phyloP scores from a whole-genome alignment of 2,888 invertebrate genomes.

The Euplagia quadripunctaria region DNA sequence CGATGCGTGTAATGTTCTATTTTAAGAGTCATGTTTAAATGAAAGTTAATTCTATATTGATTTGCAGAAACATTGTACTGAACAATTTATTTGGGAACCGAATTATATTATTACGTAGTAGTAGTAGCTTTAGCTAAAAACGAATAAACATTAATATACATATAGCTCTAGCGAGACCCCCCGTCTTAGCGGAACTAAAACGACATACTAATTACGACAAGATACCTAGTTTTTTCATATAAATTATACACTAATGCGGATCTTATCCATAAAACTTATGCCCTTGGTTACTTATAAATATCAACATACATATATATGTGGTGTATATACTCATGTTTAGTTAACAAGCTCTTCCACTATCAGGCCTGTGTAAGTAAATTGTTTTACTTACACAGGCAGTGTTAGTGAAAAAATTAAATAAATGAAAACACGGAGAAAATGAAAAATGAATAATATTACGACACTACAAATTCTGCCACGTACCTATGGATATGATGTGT shows the following conservation, averaged over 20 bases:
- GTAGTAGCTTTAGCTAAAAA: not conserved
- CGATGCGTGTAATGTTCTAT: not conserved
- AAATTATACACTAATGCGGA: too few relatives aligned
- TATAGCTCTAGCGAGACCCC: not conserved
- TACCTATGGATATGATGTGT: conserved; percentile 10
- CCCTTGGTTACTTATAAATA: not conserved
- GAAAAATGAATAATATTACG: not conserved
- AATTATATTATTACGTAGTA: not conserved
- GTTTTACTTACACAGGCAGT: too few relatives aligned
- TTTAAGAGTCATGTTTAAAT: not conserved
- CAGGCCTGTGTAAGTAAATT: not conserved
- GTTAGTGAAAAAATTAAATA: not conserved
- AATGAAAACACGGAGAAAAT: not conserved
- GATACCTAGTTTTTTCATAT: too few relatives aligned
- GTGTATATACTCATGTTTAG: not conserved
- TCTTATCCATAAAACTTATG: too few relatives aligned
- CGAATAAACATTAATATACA: not conserved
- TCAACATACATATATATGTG: not conserved
- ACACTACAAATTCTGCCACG: conserved; percentile 5
- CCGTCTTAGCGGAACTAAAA: not conserved
- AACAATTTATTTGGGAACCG: not conserved
- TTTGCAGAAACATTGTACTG: too few relatives aligned
- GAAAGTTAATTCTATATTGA: not conserved
- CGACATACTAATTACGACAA: not conserved
- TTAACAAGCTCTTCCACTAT: not conserved